phyloP scores from a whole-genome alignment of 2,888 invertebrate species.

The Cactoblastis cactorum region DNA sequence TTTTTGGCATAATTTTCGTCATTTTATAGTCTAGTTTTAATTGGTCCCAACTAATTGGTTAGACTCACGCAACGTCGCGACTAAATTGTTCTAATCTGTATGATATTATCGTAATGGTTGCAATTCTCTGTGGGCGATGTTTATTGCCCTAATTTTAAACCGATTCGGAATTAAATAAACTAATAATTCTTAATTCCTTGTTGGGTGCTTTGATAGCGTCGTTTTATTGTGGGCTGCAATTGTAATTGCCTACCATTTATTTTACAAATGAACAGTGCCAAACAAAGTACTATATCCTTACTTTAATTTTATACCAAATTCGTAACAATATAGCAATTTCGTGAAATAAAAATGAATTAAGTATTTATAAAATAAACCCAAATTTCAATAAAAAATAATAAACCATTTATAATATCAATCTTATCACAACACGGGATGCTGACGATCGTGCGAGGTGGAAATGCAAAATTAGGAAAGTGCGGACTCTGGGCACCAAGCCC shows the following conservation, averaged over 20 bases:
- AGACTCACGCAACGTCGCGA: conserved; percentile 58
- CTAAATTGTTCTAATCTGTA: conserved; percentile 59
- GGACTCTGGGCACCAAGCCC: too few relatives aligned
- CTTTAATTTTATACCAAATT: too few relatives aligned
- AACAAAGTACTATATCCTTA: too few relatives aligned
- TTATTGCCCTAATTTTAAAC: conserved; percentile 55
- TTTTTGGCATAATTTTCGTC: conserved; percentile 27
- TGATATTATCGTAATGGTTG: conserved; percentile 50
- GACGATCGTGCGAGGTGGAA: too few relatives aligned
- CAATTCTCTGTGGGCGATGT: conserved; percentile 58
- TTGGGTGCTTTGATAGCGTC: conserved; percentile 13
- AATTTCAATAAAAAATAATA: too few relatives aligned
- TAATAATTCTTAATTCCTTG: conserved; percentile 24
- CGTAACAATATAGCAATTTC: too few relatives aligned
- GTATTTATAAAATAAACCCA: too few relatives aligned
- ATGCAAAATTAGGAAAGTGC: too few relatives aligned
- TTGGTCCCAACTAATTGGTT: conserved; percentile 50
- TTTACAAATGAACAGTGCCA: too few relatives aligned
- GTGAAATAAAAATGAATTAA: too few relatives aligned
- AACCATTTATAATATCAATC: too few relatives aligned
- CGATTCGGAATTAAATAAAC: conserved; percentile 42
- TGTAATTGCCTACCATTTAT: neutral
- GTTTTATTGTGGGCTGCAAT: neutral
- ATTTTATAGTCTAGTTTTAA: conserved; percentile 47
- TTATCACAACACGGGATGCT: too few relatives aligned